Evolutionary conservation across 2,888 invertebrate genomes (phyloP), one percentile per base, ranked within the genome.

Genomic region (Perizoma affinitatum): DNA sequence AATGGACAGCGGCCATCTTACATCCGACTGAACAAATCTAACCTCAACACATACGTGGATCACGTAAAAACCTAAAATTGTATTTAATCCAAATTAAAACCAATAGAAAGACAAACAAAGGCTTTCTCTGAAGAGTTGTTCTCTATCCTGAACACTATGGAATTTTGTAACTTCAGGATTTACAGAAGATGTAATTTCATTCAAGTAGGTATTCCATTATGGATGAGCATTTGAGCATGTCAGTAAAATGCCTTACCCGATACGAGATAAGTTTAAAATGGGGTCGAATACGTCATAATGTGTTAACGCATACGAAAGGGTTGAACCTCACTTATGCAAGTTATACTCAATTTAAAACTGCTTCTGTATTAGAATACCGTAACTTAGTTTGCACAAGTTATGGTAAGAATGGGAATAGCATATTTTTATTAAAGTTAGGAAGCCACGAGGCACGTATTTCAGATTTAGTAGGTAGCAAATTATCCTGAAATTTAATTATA

Each of bases 361-460:
- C 61, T 62, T 51, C 43, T 8, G 59, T 64, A 64, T 64, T 62
- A 58, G 58, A 64, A 66, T 65, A 62, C 36, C 45, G 33, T 22
- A 55, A 52, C 42, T 58, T 51, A 56, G 55, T 61, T 64, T 45
- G 48, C 9, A 4, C 7, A 54, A 59, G 49, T 49, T 59, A 38
- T 38, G 47, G 10, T 11, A n/a, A n/a, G n/a, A n/a, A n/a, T n/a
- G n/a, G n/a, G n/a, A n/a, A n/a, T 46, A 51, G 22, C 47, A 52
- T 52, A 47, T 22, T 38, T 51, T 35, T 8, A 35, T 40, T 11
- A 51, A 46, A 53, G 38, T 6, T 43, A 40, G 40, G 8, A n/a
- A 43, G 6, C 43, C 5, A 43, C 7, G 4, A 10, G 10, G 10
- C 4, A 10, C 4, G 6, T 10, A 10, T n/a, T 43, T 43, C 7